These are phyloP conservation scores for Pantherophis alleghaniensis DNA, from an alignment of 2,797 vertebrate species.

Conservation along the genomic window DNA sequence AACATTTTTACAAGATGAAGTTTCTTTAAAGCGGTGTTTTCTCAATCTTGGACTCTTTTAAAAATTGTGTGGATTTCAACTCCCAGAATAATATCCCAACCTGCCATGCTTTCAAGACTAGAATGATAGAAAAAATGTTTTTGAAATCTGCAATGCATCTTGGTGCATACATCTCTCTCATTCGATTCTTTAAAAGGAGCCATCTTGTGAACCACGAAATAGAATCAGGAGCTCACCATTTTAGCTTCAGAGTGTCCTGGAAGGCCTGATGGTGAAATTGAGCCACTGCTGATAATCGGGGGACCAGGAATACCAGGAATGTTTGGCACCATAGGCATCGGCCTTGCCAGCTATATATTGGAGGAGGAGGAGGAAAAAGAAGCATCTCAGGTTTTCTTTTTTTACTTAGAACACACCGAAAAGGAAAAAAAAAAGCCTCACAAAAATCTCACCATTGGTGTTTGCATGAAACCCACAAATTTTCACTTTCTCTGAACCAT, in stretches of 20 bases:
- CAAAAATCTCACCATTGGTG: not conserved
- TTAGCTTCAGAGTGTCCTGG: conserved; percentile 90
- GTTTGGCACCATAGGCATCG: conserved; percentile 93
- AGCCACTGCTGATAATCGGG: conserved; percentile 86
- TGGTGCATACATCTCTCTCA: not conserved
- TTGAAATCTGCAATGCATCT: not conserved
- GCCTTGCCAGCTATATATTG: conserved; percentile 84
- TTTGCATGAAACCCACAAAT: not conserved
- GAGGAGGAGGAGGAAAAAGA: conserved; percentile 37
- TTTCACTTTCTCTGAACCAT: not conserved
- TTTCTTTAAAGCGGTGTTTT: not conserved
- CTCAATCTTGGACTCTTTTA: not conserved
- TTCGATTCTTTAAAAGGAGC: not conserved
- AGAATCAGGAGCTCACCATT: conserved; percentile 81
- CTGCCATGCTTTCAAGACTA: not conserved
- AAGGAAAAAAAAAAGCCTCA: not conserved
- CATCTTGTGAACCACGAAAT: not conserved
- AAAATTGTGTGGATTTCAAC: not conserved
- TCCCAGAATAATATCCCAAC: not conserved
- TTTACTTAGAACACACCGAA: conserved; percentile 4
- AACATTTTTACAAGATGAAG: not conserved
- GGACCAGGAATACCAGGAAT: conserved; percentile 97
- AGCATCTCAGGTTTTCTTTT: not conserved
- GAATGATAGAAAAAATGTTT: not conserved
- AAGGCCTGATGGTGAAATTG: conserved; percentile 89